Evolutionary conservation across 2,888 invertebrate genomes (phyloP).

Genomic region (Megalurothrips usitatus): DNA sequence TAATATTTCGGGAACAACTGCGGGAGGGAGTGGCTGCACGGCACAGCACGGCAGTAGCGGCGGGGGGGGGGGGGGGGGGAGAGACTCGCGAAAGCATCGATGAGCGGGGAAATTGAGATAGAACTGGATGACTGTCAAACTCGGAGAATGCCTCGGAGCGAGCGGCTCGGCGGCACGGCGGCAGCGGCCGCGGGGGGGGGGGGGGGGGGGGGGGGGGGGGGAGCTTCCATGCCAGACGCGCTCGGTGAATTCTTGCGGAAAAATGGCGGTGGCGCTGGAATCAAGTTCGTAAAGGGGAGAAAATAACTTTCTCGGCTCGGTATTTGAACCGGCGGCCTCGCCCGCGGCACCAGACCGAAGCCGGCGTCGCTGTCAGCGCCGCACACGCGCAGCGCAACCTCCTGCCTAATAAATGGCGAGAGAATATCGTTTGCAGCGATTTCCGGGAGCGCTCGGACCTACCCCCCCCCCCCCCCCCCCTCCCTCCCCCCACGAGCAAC

Average conservation of each 20-base stretch:
- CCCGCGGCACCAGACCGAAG: neutral
- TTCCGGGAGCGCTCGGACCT: neutral
- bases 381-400: slow-evolving; percentile 27
- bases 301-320: too few relatives aligned
- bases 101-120: neutral
- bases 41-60: neutral
- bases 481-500: too few relatives aligned
- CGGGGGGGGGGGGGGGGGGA: neutral
- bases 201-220: too few relatives aligned
- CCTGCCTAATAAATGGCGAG: slow-evolving; percentile 7
- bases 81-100: neutral
- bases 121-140: too few relatives aligned
- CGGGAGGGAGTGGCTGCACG: neutral
- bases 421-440: neutral
- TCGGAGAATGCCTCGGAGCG: too few relatives aligned
- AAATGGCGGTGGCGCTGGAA: too few relatives aligned
- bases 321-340: neutral
- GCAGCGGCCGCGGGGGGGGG: too few relatives aligned
- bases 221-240: too few relatives aligned
- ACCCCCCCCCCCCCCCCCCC: too few relatives aligned
- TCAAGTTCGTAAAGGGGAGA: too few relatives aligned
- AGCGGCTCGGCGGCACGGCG: too few relatives aligned
- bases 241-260: too few relatives aligned
- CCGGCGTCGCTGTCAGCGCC: neutral
- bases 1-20: slow-evolving; percentile 39